Percentiles rank a stretch among this genome's conserved stretches.
Conservation (phyloP, 2,888 invertebrate species). For the Eupithecia insigniata region DNA sequence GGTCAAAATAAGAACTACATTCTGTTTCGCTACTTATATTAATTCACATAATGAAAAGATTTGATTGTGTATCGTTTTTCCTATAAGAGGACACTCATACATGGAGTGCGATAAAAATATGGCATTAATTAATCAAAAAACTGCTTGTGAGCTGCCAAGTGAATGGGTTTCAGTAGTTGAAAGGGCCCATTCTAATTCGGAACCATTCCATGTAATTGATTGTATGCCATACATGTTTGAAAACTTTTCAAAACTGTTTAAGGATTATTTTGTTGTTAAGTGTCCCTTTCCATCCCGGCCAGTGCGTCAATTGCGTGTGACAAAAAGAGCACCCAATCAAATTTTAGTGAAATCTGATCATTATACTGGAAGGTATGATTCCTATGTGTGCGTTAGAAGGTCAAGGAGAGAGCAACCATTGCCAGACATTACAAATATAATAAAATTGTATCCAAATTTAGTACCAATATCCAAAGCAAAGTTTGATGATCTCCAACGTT, state of each 20-base stretch:
- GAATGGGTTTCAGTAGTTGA: constrained; percentile 1
- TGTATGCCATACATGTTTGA: not conserved
- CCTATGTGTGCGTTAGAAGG: constrained; percentile 1
- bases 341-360: not conserved
- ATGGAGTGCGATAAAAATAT: constrained; percentile 4
- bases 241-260: not conserved
- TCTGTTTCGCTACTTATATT: not conserved
- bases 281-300: not conserved
- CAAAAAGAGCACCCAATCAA: not conserved
- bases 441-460: constrained; percentile 5
- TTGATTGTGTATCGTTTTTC: constrained; percentile 4
- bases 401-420: not conserved
- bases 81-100: not conserved
- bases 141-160: not conserved
- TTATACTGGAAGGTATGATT: constrained; percentile 4
- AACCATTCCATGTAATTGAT: constrained; percentile 4
- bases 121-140: constrained; percentile 4
- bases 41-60: not conserved
- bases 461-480: not conserved
- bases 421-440: constrained; percentile 1
- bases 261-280: not conserved
- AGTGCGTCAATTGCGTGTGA: not conserved
- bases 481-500: constrained; percentile 6
- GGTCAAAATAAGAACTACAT: not conserved
- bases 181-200: not conserved